Base-by-base conservation (phyloP, 2,113 vertebrate genomes). In the Andinoacara biseriatus region DNA sequence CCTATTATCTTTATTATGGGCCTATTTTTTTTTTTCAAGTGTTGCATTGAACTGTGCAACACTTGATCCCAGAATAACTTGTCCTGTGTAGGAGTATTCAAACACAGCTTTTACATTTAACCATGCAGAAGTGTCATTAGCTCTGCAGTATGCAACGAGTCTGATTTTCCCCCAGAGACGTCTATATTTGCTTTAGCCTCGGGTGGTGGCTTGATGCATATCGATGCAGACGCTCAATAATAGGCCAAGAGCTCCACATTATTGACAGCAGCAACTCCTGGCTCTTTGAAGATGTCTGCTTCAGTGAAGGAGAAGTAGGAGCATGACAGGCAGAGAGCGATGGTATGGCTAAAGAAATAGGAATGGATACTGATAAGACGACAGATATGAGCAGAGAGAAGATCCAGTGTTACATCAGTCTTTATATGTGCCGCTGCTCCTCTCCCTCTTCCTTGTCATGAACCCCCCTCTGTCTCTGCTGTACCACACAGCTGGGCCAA, bases 201-300 rank as follows among this genome's bases (percentile, higher is more conserved):
- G 6, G 90, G 86, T 56, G 74, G 83, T 20, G 59, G 72, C 76
- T 85, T 85, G 90, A 93, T 90, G 82, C 75, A 57, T 91, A 93
- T 91, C 59, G 91, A 87, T 69, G 87, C 84, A 40, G 89, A 85
- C 81, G 62, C 81, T 93, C 91, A 56, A 91, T 91, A 91, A 89
- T 20, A 43, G 79, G 58, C 87, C 24, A 17, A 67, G 72, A 88
- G 88, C 80, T 76, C 26, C 5, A 2, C 65, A 15, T 76, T 89
- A 93, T 89, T 83, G 92, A 93, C 90, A 46, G 84, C 69, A 5
- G 69, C 2, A 49, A 72, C 79, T 87, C 67, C 10, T 11, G 4
- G 60, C 26, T 76, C 83, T 72, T 63, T 60, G 77, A 76, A 77
- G 85, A 65, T 5, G 15, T 56, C n/a, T n/a, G 13, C 72, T 60